phyloP scores from a whole-genome alignment of 1,140 invertebrate genomes.

The Trichonephila clavipes region DNA sequence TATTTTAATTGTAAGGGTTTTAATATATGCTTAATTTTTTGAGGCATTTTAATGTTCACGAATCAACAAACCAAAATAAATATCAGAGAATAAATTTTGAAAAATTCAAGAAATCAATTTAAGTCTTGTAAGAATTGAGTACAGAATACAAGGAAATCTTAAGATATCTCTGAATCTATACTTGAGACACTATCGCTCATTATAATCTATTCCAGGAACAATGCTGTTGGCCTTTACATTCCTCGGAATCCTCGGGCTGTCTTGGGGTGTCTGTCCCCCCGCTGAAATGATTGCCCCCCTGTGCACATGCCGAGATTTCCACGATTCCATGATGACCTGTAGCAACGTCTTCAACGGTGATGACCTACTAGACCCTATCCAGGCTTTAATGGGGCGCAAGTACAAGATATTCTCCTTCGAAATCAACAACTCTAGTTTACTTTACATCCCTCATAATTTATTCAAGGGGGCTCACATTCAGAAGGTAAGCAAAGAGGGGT shows the following conservation, averaged over 20 bases:
- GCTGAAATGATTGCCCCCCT: background rate
- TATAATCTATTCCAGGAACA: background rate
- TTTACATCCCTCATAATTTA: constrained; percentile 1
- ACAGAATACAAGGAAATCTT: no score
- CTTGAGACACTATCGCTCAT: no score
- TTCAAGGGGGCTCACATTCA: background rate
- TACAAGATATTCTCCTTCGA: background rate
- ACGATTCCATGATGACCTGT: constrained; percentile 20
- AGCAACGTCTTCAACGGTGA: background rate
- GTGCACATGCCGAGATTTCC: background rate
- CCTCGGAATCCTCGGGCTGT: background rate
- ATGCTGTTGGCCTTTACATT: background rate
- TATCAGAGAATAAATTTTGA: no score
- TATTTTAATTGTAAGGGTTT: no score
- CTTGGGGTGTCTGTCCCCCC: background rate
- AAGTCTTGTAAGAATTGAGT: no score
- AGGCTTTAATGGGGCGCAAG: background rate
- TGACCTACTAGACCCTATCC: background rate
- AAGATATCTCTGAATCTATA: no score
- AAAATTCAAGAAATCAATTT: no score
- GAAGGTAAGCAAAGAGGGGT: background rate
- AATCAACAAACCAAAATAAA: no score
- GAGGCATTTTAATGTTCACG: no score
- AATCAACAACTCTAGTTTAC: constrained; percentile 11
- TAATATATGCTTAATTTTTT: no score